Base-by-base conservation (phyloP, 35 echinoderm and acorn worm genomes). In the Lytechinus pictus region DNA sequence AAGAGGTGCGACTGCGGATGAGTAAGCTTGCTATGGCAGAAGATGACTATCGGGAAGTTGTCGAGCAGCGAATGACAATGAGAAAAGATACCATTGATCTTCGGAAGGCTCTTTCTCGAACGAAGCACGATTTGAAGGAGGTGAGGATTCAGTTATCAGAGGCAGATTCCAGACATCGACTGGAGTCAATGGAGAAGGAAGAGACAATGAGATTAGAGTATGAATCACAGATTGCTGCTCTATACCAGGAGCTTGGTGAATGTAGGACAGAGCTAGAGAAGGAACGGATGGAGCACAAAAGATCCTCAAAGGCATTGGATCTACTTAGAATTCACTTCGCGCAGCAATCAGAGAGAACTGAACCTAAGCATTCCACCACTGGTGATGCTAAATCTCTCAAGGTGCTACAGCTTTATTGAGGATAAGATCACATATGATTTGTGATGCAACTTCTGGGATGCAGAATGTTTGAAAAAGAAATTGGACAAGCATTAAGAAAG, bases 281-380 rank as follows among this genome's bases (percentile, higher is more conserved):
- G 92, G 92, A 96, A 54, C 72, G 54, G 28, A 94, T 9, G 53
- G 96, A 94, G 79, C 93, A 96, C 54, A 53, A 54, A 11, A 56
- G 72, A 54, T 86, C 61, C 19, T 88, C 54, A 56, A 96, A 96
- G 89, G 96, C 96, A 28, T 28, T 96, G 52, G 96, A 94, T 11
- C 96, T 94, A 87, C 86, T 96, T 11, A 87, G 96, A 60, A 58
- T 94, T 52, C 96, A 96, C 87, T 96, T 96, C 94, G 96, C 96
- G 14, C 86, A 79, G 27, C 52, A 93, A 21, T 71, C 95, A 86
- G 24, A 54, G 52, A 90, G 52, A 52, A 5, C 88, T 0, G 3
- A 52, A 13, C 52, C 88, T 11, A 90, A 44, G 9, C 88, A 44
- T 14, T 27, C 88, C 29, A 51, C 88, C 3, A 10, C 33, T 52